Evolutionary conservation across 2,113 vertebrate species (phyloP), one percentile per base, ranked within the genome.

Genomic region (Aramus guarauna): DNA sequence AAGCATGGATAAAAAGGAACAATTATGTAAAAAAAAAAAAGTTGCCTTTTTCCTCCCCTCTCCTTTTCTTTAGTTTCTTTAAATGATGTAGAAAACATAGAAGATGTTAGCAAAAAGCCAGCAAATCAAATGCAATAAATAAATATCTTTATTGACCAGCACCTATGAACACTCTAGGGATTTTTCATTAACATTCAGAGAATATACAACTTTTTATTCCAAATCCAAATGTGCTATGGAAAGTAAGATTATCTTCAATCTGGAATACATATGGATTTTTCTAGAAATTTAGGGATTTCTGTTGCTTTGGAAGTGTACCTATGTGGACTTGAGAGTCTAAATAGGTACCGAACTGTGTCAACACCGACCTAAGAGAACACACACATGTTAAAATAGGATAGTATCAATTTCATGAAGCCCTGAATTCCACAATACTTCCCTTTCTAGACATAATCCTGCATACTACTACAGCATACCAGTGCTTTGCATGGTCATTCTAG

Each of bases 21-120:
- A 41, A 10, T 56, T 91, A 26, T 50, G 9, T 45, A 3, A 50
- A 63, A n/a, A 3, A 50, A 63, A n/a, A 75, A 53, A 56, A 32
- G 0, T 59, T 91, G 16, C 5, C 9, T 41, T 59, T 12, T 53
- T 55, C 5, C 4, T 24, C 4, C 3, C 4, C 1, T 3, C 3
- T 15, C 50, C 11, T 34, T 36, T 82, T 55, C 24, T 82, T 79
- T 11, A 21, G 15, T 55, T 69, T 77, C 11, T 45, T 71, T 50
- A 6, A 4, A 32, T 56, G 9, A 5, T 60, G 3, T 20, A 89
- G 34, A 67, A 87, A 93, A 58, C 6, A 37, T 1, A 30, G 15
- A 64, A 27, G 20, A 60, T 20, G 3, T 34, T 22, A 43, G 23
- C 6, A 47, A 88, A 91, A 47, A 47, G 11, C 3, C 50, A 81